Conservation (phyloP, 2,888 invertebrate genomes). For the Gerris lacustris region DNA sequence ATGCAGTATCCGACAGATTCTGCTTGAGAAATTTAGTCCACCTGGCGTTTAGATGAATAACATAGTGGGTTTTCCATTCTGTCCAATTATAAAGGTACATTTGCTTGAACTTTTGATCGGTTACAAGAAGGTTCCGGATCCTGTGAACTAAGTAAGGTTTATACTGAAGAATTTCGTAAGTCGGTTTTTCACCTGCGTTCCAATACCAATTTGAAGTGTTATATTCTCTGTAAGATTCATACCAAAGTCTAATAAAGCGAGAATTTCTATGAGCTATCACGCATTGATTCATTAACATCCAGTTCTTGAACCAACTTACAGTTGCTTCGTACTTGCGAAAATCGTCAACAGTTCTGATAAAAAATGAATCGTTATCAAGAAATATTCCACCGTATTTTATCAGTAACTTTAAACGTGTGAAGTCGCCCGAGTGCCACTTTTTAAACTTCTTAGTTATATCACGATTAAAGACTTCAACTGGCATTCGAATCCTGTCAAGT, state of each 20-base stretch:
- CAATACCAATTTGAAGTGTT: conserved; percentile 33
- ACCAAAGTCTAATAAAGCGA: conserved; percentile 32
- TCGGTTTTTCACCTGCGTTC: conserved; percentile 37
- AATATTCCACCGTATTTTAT: conserved; percentile 34
- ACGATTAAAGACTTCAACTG: conserved; percentile 36
- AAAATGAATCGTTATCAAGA: conserved; percentile 34
- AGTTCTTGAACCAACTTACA: conserved; percentile 30
- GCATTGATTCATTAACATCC: conserved; percentile 24
- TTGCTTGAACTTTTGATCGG: conserved; percentile 31
- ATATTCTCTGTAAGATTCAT: conserved; percentile 32
- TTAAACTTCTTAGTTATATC: conserved; percentile 16
- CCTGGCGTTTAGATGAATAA: conserved; percentile 36
- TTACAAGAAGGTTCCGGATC: conserved; percentile 35
- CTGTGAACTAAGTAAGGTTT: conserved; percentile 35
- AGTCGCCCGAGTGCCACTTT: conserved; percentile 24
- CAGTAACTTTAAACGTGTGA: conserved; percentile 29
- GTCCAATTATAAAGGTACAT: conserved; percentile 30
- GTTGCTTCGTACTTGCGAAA: conserved; percentile 33
- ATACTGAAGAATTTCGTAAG: conserved; percentile 33
- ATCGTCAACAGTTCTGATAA: conserved; percentile 32
- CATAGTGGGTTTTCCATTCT: conserved; percentile 33
- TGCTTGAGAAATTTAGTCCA: conserved; percentile 32
- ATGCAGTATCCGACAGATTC: conserved; percentile 26
- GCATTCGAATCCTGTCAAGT: conserved; percentile 26
- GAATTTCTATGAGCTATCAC: conserved; percentile 33